Base-by-base conservation (phyloP, 1,140 invertebrate species). In the Brachionus paranguensis region DNA sequence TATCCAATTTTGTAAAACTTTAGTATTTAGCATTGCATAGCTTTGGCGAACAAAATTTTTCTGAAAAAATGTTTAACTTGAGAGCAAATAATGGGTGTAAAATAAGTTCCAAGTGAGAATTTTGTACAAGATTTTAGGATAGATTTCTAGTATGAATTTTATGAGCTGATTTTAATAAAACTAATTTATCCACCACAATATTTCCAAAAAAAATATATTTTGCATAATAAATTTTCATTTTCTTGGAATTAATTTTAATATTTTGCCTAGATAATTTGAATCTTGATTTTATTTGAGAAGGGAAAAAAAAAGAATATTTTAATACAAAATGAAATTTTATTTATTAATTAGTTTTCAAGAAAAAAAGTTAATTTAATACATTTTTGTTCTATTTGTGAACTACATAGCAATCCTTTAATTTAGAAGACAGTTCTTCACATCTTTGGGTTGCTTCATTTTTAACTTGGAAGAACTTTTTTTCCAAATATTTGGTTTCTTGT, bases 201-300 rank as follows among this genome's bases (percentile, higher is more conserved):
- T 33, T n/a, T 72, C 12, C 17, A 41, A 72, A 72, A 41, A n/a
- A 45, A 68, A 68, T 68, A 68, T 24, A 33, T 68, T 68, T 68
- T 72, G 68, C 68, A 72, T 72, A 72, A 72, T 72, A 43, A 72
- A 72, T 72, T 72, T 72, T 37, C 37, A 72, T 72, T 72, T 43
- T 41, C n/a, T 72, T 72, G 53, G 53, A 60, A 60, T 60, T 60
- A 60, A 60, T 60, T 60, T 60, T 60, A 60, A 60, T 60, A 60
- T 60, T 60, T 60, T 60, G 53, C 17, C 65, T 37, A 70, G n/a
- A 70, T 70, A 37, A 37, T 70, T 14, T 70, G 10, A 33, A 37
- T 70, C 65, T 70, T 12, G 14, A n/a, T 70, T 70, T 7, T 41
- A 24, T 70, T 33, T 6, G 2, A 70, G n/a, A 37, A 70, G 14